Conservation (phyloP, 2,888 invertebrate genomes). For the Beris morrisii region DNA sequence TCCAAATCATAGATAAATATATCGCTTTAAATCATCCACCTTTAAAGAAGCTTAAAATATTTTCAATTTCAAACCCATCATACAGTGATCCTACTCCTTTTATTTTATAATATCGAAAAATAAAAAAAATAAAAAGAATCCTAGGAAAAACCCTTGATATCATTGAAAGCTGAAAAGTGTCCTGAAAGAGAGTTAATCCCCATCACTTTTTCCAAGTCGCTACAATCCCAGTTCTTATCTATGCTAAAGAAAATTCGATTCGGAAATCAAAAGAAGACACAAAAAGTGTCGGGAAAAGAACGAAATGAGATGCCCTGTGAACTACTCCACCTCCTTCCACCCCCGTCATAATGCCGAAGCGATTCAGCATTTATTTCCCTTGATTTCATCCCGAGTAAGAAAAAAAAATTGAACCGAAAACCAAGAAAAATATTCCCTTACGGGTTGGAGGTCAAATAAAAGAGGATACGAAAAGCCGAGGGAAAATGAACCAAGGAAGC, state of each 20-base stretch:
- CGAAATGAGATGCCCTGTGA: neutral
- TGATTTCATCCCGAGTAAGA: conserved; percentile 19
- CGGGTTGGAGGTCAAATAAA: neutral
- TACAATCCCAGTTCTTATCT: conserved; percentile 1
- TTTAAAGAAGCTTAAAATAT: too few relatives aligned
- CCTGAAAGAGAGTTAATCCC: too few relatives aligned
- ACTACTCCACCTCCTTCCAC: neutral
- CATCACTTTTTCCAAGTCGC: too few relatives aligned
- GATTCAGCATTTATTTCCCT: conserved; percentile 28
- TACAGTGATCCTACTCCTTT: too few relatives aligned
- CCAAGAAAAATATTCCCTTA: conserved; percentile 2
- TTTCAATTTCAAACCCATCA: too few relatives aligned
- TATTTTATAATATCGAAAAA: too few relatives aligned
- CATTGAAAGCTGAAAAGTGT: too few relatives aligned
- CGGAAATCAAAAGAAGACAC: conserved; percentile 6
- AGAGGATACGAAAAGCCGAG: neutral
- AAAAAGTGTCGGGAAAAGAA: neutral
- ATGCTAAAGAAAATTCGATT: conserved; percentile 1
- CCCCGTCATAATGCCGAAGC: conserved; percentile 3
- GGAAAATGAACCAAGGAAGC: neutral
- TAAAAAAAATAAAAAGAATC: too few relatives aligned
- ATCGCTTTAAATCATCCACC: too few relatives aligned
- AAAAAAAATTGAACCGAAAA: neutral
- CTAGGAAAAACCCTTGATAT: too few relatives aligned
- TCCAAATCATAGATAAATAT: too few relatives aligned